Base-by-base conservation (phyloP, 1,140 invertebrate species). In the Danaus melanippus region DNA sequence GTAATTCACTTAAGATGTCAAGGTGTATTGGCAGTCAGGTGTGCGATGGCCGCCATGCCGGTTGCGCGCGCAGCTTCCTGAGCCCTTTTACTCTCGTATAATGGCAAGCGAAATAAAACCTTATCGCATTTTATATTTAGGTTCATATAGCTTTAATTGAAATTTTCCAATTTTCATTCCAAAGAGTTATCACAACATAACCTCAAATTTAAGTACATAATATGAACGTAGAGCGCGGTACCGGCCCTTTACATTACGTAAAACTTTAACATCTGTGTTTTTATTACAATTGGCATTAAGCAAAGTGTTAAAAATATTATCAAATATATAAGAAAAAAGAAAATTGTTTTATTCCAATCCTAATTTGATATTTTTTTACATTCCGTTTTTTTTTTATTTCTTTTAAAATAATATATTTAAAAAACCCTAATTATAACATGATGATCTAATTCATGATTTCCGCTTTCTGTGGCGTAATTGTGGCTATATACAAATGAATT, bases 111-210 rank as follows among this genome's bases (percentile, higher is more conserved):
- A 80, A 62, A 77, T 64, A 77, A 63, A 63, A 61, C 69, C 74
- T 69, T 84, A 83, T 73, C 58, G 40, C 55, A 56, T 50, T 50
- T 60, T 57, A 62, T 55, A 58, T 77, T 77, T 67, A 68, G 72
- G 73, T 56, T 58, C 12, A 68, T 70, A 75, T 76, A 67, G 53
- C 21, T 32, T 32, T 58, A 53, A 12, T 59, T 62, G 12, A 60
- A 47, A 43, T 58, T 64, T 58, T 62, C 74, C 79, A 76, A 76
- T 73, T 71, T 81, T 76, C 80, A 62, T 62, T 60, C 70, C 67
- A 75, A 81, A 81, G 72, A 73, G 74, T 75, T 80, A 80, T 79
- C 78, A 86, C 77, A 86, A 86, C 81, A 86, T 86, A 86, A 83
- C 83, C 83, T 86, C 83, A 84, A 83, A 69, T 67, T 74, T 57